phyloP scores from a whole-genome alignment of 2,797 vertebrate genomes.

The Ataeniobius toweri region DNA sequence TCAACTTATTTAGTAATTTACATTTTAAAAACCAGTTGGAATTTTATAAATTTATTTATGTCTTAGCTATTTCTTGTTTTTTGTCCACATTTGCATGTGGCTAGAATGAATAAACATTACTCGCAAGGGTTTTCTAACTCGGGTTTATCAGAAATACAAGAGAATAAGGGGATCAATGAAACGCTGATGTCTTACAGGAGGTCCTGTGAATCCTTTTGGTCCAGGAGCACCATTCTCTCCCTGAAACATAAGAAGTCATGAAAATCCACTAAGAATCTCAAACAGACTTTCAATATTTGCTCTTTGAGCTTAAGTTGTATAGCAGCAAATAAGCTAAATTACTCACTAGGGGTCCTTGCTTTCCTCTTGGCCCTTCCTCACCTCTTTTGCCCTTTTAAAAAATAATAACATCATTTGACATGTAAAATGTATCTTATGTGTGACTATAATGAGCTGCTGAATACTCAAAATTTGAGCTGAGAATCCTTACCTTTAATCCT shows the following conservation, averaged over 20 bases:
- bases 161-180: not conserved
- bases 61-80: not conserved
- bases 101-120: not conserved
- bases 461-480: conserved; percentile 3
- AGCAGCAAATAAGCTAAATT: conserved; percentile 6
- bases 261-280: not conserved
- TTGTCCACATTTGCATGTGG: not conserved
- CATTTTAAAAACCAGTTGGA: no score
- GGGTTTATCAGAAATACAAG: not conserved
- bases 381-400: conserved; percentile 74
- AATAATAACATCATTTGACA: not conserved
- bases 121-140: not conserved
- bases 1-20: no score
- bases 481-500: conserved; percentile 70
- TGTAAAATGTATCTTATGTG: not conserved
- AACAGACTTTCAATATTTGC: not conserved
- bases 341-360: conserved; percentile 72
- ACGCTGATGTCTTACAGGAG: conserved; percentile 65
- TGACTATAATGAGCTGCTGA: not conserved
- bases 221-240: conserved; percentile 72
- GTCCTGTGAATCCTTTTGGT: conserved; percentile 74
- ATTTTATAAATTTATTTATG: no score
- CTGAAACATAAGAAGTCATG: conserved; percentile 48
- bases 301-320: not conserved
- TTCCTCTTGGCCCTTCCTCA: conserved; percentile 67